Evolutionary conservation across 2,888 invertebrate species (phyloP).

Genomic region (Rotaria sp.): DNA sequence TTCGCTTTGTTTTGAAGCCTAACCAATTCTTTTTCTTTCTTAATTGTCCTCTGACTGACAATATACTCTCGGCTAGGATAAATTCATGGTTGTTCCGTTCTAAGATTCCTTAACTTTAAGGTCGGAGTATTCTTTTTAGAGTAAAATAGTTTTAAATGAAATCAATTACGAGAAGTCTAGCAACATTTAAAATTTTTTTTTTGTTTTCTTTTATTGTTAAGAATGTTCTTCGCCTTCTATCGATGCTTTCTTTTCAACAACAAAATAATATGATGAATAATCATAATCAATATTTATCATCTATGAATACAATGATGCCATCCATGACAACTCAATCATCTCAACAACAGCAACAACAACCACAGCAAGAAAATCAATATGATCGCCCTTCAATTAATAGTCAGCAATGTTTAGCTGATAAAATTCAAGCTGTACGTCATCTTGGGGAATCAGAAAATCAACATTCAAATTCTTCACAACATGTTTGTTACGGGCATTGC

Average conservation of each 20-base stretch:
- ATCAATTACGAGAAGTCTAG: too few species aligned
- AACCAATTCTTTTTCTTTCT: too few species aligned
- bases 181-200: too few species aligned
- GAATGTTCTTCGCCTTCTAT: neutral
- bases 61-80: too few species aligned
- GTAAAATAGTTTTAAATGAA: neutral
- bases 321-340: neutral
- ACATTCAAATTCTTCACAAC: neutral
- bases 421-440: slow-evolving; percentile 24
- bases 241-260: neutral
- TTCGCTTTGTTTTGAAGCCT: too few species aligned
- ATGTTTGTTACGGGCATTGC: too few species aligned
- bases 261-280: neutral
- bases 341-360: neutral
- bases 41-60: too few species aligned
- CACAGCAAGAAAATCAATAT: neutral
- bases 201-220: neutral
- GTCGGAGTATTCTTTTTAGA: neutral
- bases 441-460: slow-evolving; percentile 12
- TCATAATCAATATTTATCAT: neutral
- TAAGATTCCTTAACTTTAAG: too few species aligned
- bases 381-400: neutral
- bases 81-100: too few species aligned
- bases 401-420: slow-evolving; percentile 3
- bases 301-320: neutral